Evolutionary conservation across 2,888 invertebrate genomes (phyloP).

Genomic region (Cephonodes hylas): DNA sequence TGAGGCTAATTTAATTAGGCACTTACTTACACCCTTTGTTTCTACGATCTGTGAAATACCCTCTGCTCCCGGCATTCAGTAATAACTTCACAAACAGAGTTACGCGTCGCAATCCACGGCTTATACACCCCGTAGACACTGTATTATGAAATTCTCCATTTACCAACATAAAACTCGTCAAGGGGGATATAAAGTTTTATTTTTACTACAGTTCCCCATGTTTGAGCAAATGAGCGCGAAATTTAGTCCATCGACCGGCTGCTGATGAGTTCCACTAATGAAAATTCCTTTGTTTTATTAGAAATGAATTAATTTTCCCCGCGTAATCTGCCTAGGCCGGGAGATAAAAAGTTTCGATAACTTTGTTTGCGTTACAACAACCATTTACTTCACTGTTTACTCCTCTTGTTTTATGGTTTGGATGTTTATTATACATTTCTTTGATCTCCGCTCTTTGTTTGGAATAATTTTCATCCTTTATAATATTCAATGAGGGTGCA

Average conservation of each 20-base stretch:
- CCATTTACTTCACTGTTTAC: neutral
- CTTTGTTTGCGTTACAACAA: neutral
- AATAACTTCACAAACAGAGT: conserved; percentile 48
- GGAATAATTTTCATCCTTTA: neutral
- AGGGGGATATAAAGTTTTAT: conserved; percentile 43
- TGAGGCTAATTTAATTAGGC: conserved; percentile 13
- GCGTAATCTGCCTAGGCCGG: neutral
- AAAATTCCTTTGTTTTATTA: conserved; percentile 13
- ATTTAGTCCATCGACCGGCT: conserved; percentile 27
- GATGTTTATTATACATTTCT: neutral
- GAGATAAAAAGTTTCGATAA: neutral
- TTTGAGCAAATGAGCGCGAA: conserved; percentile 44
- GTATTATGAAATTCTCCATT: conserved; percentile 40
- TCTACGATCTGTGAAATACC: conserved; percentile 23
- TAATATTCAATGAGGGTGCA: neutral
- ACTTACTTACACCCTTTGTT: conserved; percentile 27
- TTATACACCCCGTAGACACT: conserved; percentile 39
- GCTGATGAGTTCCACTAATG: conserved; percentile 34
- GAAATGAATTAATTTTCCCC: neutral
- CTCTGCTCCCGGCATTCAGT: conserved; percentile 35
- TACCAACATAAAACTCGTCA: conserved; percentile 38
- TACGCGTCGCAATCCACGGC: conserved; percentile 37
- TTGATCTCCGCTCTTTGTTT: neutral
- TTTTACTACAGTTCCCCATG: conserved; percentile 46
- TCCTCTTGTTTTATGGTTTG: neutral